Base-by-base conservation (phyloP, 2,888 invertebrate species). In the Linyphia triangularis region DNA sequence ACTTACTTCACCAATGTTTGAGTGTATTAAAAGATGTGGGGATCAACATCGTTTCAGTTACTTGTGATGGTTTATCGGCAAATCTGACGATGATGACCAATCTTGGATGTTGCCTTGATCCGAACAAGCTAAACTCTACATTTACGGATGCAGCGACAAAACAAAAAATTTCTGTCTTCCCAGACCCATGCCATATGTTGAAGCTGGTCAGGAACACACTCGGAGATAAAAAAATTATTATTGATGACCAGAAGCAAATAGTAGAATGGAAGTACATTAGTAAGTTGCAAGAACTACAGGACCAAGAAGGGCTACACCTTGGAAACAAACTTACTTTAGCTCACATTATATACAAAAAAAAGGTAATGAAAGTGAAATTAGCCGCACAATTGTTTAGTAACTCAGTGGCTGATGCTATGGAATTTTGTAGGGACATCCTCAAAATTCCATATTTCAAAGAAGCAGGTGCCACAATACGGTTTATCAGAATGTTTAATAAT, bases 341-440 rank as follows among this genome's bases (percentile, higher is more conserved):
- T 5, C 77, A 69, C n/a, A 24, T 85, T 6, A 67, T 16, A 22
- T 85, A 51, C 16, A 19, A 1, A 0, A 67, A 73, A 19, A 30
- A 69, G 19, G 69, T 69, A 67, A 85, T 85, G 77, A 77, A 77
- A 57, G 85, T 85, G 9, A 26, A 16, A 19, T 33, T 85, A 7
- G 85, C 85, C 0, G 24, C 69, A 7, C 85, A 85, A n/a, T 6
- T 28, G 5, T 13, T 77, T 3, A 77, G 69, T 57, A 5, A 33
- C 0, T 63, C n/a, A n/a, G 75, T 84, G 0, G 84, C 84, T 24
- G 84, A 67, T 65, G 67, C 75, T 0, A 84, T 84, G 4, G 33
- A 65, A 30, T 84, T 51, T 57, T 84, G 84, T n/a, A n/a, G n/a
- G n/a, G n/a, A n/a, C n/a, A n/a, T n/a, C 33, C 9, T 24, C 19